phyloP scores from a whole-genome alignment of 2,888 invertebrate genomes.

The Chaetogeoica ovagalla region DNA sequence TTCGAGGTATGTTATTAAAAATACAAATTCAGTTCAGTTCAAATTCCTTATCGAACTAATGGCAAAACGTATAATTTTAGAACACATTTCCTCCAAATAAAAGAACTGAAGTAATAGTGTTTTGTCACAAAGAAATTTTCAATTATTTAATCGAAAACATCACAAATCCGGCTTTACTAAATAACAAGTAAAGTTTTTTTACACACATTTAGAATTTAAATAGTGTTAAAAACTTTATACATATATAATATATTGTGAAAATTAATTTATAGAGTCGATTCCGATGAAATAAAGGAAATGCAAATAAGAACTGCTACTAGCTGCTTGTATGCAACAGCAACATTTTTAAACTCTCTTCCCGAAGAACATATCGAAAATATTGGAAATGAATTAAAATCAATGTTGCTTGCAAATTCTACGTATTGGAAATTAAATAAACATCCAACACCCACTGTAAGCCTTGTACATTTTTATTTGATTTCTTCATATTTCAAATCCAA shows the following conservation, averaged over 20 bases:
- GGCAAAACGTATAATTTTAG: constrained; percentile 60
- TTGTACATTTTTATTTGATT: constrained; percentile 1
- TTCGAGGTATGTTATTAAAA: constrained; percentile 63
- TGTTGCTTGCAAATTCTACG: constrained; percentile 36
- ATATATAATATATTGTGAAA: not conserved
- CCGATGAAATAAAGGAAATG: constrained; percentile 43
- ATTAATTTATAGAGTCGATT: constrained; percentile 30
- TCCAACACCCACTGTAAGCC: constrained; percentile 42
- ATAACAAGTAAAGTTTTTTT: constrained; percentile 29
- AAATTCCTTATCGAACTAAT: not conserved
- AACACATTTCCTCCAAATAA: constrained; percentile 79
- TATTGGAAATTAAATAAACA: constrained; percentile 49
- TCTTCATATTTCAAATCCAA: not conserved
- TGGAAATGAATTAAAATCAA: constrained; percentile 45
- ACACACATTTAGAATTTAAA: not conserved
- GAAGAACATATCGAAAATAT: constrained; percentile 36
- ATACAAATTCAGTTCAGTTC: not conserved
- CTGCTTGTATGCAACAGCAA: constrained; percentile 43
- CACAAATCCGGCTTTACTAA: constrained; percentile 56
- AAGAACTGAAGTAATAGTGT: constrained; percentile 75
- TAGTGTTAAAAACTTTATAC: no score
- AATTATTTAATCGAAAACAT: constrained; percentile 74
- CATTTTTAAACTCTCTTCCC: constrained; percentile 33
- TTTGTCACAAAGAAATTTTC: constrained; percentile 81
- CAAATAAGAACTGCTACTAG: constrained; percentile 50